Evolutionary conservation across 1,140 invertebrate genomes (phyloP).

Genomic region (Colletes latitarsis): DNA sequence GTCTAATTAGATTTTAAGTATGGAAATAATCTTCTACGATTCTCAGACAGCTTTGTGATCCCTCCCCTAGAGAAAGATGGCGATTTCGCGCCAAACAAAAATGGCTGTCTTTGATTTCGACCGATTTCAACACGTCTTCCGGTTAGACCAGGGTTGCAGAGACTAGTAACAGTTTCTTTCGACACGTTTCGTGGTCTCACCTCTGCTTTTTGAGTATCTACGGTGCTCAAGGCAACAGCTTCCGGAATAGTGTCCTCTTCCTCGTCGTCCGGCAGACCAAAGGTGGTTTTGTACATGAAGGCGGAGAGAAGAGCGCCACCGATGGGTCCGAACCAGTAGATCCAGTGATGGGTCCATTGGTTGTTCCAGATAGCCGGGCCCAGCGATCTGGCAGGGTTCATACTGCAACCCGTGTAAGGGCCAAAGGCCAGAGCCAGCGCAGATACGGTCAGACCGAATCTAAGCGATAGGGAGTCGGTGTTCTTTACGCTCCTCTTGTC

Average conservation of each 20-base stretch:
- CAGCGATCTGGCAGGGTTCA: conserved; percentile 92
- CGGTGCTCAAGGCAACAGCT: conserved; percentile 70
- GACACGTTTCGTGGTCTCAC: conserved; percentile 36
- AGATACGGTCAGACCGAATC: conserved; percentile 81
- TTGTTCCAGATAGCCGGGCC: conserved; percentile 89
- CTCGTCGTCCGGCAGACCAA: conserved; percentile 43
- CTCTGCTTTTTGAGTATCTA: conserved; percentile 67
- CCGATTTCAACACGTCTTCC: too few species aligned
- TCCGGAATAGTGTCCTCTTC: conserved; percentile 60
- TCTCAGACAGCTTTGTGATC: too few species aligned
- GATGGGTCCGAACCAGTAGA: conserved; percentile 81
- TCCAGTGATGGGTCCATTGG: conserved; percentile 87
- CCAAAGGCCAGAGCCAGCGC: conserved; percentile 80
- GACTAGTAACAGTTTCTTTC: too few species aligned
- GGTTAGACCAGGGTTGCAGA: too few species aligned
- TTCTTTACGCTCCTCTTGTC: conserved; percentile 80
- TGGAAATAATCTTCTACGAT: too few species aligned
- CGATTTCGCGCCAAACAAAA: too few species aligned
- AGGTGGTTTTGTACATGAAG: conserved; percentile 75
- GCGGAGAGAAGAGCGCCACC: conserved; percentile 77
- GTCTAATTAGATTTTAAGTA: too few species aligned
- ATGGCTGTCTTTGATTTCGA: too few species aligned
- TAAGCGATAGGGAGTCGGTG: conserved; percentile 80
- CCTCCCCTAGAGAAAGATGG: too few species aligned
- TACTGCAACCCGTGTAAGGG: conserved; percentile 88